Conservation (phyloP, 2,113 vertebrate genomes). For the Mus pahari region DNA sequence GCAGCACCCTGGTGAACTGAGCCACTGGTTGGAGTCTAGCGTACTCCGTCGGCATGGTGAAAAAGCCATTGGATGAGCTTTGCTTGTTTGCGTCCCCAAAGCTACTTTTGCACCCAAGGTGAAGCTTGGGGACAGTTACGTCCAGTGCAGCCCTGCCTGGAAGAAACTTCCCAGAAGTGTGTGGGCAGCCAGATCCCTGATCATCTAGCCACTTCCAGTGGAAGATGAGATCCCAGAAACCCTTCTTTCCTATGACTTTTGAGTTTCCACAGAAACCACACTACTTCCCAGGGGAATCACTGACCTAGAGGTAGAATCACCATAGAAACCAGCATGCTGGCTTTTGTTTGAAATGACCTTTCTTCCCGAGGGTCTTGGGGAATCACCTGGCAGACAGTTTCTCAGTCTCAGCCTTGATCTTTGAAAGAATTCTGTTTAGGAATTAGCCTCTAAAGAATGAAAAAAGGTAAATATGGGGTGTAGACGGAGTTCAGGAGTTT, state of each 20-base stretch:
- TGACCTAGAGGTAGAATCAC: background rate
- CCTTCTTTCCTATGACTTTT: background rate
- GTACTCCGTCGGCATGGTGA: background rate
- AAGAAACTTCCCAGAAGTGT: background rate
- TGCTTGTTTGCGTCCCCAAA: background rate
- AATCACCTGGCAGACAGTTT: background rate
- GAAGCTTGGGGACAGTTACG: background rate
- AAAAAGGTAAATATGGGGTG: background rate
- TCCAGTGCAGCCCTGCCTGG: background rate
- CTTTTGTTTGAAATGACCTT: slow-evolving; percentile 36
- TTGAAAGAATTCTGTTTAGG: slow-evolving; percentile 25
- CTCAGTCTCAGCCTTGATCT: background rate
- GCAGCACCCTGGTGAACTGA: background rate
- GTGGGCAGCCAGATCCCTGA: background rate
- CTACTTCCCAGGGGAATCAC: background rate
- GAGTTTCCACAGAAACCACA: background rate
- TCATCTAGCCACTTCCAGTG: background rate
- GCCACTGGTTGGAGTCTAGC: background rate
- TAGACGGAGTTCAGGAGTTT: background rate
- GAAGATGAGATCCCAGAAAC: background rate
- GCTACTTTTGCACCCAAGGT: background rate
- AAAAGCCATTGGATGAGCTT: background rate
- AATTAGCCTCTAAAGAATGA: background rate
- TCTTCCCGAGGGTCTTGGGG: background rate
- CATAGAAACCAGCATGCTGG: background rate